Conservation (phyloP, 2,888 invertebrate genomes). For the Linhomoeus sp. region DNA sequence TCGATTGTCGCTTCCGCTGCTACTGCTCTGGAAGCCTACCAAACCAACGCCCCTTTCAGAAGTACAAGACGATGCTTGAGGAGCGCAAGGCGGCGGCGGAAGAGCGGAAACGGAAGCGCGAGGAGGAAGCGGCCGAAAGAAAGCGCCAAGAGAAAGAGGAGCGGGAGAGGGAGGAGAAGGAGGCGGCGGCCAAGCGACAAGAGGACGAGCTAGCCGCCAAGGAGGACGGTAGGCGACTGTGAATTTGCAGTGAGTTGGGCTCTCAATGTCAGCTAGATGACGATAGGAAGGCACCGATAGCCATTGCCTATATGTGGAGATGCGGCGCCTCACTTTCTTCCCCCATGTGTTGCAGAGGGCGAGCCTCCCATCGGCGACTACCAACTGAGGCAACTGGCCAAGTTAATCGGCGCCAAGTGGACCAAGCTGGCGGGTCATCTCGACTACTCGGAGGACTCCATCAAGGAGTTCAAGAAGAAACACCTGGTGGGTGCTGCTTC, state of each 20-base stretch:
- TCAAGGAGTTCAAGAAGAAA: background rate
- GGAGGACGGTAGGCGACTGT: background rate
- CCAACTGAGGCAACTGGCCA: background rate
- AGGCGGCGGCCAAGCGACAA: background rate
- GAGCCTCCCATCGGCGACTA: background rate
- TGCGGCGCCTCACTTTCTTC: background rate
- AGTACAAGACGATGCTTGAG: background rate
- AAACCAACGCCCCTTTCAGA: background rate
- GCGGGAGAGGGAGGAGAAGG: background rate
- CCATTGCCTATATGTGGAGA: too few relatives aligned
- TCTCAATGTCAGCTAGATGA: background rate
- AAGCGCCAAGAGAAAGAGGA: background rate
- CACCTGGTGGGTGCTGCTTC: too few relatives aligned
- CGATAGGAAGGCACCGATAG: too few relatives aligned
- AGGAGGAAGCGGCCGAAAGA: background rate
- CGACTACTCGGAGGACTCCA: background rate
- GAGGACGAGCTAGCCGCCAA: background rate
- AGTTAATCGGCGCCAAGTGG: slow-evolving; percentile 2
- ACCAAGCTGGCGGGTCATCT: background rate
- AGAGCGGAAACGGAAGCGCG: background rate
- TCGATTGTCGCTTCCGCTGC: background rate
- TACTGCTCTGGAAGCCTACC: background rate
- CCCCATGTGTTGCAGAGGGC: background rate
- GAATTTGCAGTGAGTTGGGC: too few relatives aligned
- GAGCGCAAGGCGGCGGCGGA: background rate